Evolutionary conservation across 2,888 invertebrate species (phyloP).

Genomic region (Theristus sp.): DNA sequence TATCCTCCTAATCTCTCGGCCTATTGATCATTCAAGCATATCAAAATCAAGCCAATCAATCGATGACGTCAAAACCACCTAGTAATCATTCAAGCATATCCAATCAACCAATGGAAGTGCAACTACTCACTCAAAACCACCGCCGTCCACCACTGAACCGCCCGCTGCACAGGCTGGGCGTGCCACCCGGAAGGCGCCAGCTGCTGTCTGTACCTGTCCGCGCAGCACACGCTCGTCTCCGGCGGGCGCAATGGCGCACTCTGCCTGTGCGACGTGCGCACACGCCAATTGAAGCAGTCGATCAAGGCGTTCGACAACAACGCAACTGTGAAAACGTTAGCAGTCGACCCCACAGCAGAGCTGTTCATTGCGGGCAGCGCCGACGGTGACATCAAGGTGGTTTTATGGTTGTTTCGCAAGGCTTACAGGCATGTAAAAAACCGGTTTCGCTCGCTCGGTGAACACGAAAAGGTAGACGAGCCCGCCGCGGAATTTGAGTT

Average conservation of each 20-base stretch:
- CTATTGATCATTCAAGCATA: too few relatives aligned
- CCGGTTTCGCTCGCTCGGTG: too few relatives aligned
- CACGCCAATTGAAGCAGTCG: constrained; percentile 63
- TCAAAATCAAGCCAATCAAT: too few relatives aligned
- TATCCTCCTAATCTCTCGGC: too few relatives aligned
- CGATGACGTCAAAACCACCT: too few relatives aligned
- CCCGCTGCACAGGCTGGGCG: constrained; percentile 72
- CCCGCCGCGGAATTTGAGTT: too few relatives aligned
- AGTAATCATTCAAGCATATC: too few relatives aligned
- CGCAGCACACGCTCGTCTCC: constrained; percentile 76
- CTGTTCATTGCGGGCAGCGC: constrained; percentile 73
- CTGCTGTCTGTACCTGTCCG: constrained; percentile 69
- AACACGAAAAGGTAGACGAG: too few relatives aligned
- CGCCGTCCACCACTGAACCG: too few relatives aligned
- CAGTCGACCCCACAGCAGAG: constrained; percentile 81
- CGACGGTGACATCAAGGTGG: constrained; percentile 41
- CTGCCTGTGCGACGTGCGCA: constrained; percentile 81
- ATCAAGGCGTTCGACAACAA: constrained; percentile 59
- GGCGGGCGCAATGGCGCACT: constrained; percentile 93
- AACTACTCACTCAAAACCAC: too few relatives aligned
- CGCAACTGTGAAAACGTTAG: constrained; percentile 76
- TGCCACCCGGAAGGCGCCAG: constrained; percentile 79
- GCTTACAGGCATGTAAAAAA: too few relatives aligned
- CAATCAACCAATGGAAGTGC: too few relatives aligned
- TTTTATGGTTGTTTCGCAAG: not conserved